Base-by-base conservation (phyloP, 2,113 vertebrate species). In the Myotis brandtii region DNA sequence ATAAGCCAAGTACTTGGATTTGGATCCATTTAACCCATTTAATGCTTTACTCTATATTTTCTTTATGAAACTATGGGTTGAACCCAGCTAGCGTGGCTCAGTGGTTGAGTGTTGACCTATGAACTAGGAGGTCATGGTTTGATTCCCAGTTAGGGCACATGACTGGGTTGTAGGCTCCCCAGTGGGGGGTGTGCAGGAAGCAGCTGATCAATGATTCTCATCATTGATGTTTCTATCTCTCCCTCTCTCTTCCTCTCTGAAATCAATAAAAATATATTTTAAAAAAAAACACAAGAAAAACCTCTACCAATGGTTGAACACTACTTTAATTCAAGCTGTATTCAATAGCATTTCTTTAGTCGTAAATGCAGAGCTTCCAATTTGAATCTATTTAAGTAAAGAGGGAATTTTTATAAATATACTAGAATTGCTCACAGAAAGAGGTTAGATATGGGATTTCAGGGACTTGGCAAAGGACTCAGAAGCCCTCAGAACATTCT, bases 331-430 rank as follows among this genome's bases (percentile, higher is more conserved):
- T 88, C 3, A 18, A 73, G 6, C 43, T 82, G 21, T 48, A 73
- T 85, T 80, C 11, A 54, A 23, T 34, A 34, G 9, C 32, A 79
- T 87, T 94, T 77, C 21, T 94, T 75, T 50, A 64, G 30, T 77
- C 76, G 69, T 14, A 72, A 48, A 66, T 75, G 23, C n/a, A 89
- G 56, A 81, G 34, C 21, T 46, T 91, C 13, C 10, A 48, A 43
- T 77, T 73, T 69, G 72, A 75, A 79, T 93, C 82, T 82, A 77
- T 18, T 82, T 54, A 94, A 72, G 46, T 46, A 40, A 69, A 72
- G 12, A 73, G 25, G 9, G 5, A 12, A 23, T 64, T 91, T 62
- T 88, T 80, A 85, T 73, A 76, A 75, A 37, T 23, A 54, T 40
- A 20, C 21, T 40, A 67, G 54, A 25, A 30, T 62, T 75, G 18